These are phyloP conservation scores for Synanthedon vespiformis DNA, from an alignment of 2,888 invertebrate genomes.

Conservation along the genomic window DNA sequence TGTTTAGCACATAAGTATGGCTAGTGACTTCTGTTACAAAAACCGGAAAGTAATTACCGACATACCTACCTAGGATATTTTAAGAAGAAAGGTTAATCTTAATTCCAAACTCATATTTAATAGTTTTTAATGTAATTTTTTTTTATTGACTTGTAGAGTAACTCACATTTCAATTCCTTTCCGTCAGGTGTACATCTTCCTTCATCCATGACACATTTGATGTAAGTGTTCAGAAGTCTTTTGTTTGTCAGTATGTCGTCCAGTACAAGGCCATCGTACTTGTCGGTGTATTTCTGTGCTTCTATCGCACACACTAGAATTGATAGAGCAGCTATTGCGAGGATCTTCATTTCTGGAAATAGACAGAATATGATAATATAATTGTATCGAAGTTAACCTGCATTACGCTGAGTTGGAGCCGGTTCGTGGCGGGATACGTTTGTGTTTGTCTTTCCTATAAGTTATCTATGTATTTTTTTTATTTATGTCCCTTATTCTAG, in stretches of 20 bases:
- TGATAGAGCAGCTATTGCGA: conserved; percentile 6
- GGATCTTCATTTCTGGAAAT: conserved; percentile 4
- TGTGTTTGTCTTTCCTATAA: too few species aligned
- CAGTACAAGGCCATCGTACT: conserved; percentile 77
- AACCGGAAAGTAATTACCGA: too few species aligned
- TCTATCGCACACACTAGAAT: conserved; percentile 2
- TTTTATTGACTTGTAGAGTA: neutral
- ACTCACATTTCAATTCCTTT: conserved; percentile 77
- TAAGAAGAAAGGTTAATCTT: too few species aligned
- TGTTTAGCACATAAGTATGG: too few species aligned
- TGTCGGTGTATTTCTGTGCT: conserved; percentile 64
- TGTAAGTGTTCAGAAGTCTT: conserved; percentile 75
- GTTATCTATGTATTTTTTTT: too few species aligned
- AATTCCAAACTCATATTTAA: neutral
- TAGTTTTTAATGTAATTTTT: neutral
- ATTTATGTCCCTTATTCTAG: too few species aligned
- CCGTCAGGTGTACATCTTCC: conserved; percentile 79
- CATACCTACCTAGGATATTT: too few species aligned
- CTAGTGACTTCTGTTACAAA: too few species aligned
- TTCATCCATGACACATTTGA: conserved; percentile 75
- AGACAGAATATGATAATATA: too few species aligned
- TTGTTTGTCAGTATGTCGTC: conserved; percentile 77
- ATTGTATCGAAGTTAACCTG: too few species aligned
- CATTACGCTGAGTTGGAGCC: too few species aligned
- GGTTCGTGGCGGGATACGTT: too few species aligned